Conservation (phyloP, 37 sponge, comb jelly and placozoan genomes). For the Beroe forskalii region DNA sequence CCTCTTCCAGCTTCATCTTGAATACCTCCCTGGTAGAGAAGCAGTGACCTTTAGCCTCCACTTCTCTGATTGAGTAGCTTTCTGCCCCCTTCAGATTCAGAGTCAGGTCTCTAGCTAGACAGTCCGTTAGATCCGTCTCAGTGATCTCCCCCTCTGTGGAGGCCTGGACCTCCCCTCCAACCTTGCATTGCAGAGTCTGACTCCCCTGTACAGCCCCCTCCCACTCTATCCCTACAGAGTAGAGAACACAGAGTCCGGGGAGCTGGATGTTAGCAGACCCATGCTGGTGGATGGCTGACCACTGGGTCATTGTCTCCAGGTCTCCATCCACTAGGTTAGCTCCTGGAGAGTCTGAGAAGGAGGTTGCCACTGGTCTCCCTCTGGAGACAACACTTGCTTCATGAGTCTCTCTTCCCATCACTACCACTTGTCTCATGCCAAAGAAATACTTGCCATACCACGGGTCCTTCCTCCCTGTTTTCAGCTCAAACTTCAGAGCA, state of each 20-base stretch:
- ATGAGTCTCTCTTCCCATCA: neutral
- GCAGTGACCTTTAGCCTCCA: neutral
- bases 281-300: neutral
- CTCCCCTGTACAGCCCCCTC: neutral
- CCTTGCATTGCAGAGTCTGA: neutral
- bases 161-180: neutral
- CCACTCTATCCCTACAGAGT: neutral
- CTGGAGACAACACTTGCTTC: neutral
- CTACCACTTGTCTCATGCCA: neutral
- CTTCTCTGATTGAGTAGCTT: neutral
- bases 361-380: neutral
- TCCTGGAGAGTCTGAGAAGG: neutral
- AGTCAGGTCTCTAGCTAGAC: neutral
- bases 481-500: neutral
- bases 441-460: neutral
- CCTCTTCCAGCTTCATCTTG: neutral
- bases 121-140: neutral
- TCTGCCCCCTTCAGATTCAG: neutral
- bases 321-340: neutral
- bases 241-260: neutral
- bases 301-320: neutral
- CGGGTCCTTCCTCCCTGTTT: neutral
- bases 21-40: neutral
- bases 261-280: neutral
- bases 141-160: too few species aligned